Percentiles rank a stretch among this genome's conserved stretches.
Conservation (phyloP, 2,888 invertebrate genomes). For the Limnephilus marmoratus region DNA sequence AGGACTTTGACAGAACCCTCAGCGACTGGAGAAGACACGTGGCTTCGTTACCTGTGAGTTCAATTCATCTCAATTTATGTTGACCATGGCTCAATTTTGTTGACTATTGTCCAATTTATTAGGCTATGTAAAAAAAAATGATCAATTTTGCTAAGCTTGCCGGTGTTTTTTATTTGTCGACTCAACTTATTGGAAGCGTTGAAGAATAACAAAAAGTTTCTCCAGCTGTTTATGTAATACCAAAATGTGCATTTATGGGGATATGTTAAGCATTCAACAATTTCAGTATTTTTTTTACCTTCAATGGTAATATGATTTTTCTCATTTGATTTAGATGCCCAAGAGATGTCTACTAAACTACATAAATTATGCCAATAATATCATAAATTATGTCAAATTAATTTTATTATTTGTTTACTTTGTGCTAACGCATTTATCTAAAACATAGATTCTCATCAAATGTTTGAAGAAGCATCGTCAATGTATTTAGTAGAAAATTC, state of each 20-base stretch:
- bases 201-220: not conserved
- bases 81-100: too few relatives aligned
- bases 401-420: not conserved
- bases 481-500: not conserved
- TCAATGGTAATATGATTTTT: too few relatives aligned
- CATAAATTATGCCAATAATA: not conserved
- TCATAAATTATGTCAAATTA: not conserved
- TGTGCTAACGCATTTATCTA: not conserved
- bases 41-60: constrained; percentile 59
- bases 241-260: not conserved
- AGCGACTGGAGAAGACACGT: constrained; percentile 60
- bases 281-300: too few relatives aligned
- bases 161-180: too few relatives aligned
- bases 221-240: not conserved
- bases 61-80: not conserved
- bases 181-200: not conserved
- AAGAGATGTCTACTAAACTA: not conserved
- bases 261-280: too few relatives aligned
- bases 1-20: constrained; percentile 60
- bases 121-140: not conserved
- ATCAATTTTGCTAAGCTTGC: too few relatives aligned
- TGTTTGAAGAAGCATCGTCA: not conserved
- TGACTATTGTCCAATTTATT: not conserved
- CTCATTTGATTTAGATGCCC: not conserved
- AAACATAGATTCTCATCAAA: not conserved